These are phyloP conservation scores for Hedychridium roseum DNA, from an alignment of 2,888 invertebrate species.

Conservation along the genomic window DNA sequence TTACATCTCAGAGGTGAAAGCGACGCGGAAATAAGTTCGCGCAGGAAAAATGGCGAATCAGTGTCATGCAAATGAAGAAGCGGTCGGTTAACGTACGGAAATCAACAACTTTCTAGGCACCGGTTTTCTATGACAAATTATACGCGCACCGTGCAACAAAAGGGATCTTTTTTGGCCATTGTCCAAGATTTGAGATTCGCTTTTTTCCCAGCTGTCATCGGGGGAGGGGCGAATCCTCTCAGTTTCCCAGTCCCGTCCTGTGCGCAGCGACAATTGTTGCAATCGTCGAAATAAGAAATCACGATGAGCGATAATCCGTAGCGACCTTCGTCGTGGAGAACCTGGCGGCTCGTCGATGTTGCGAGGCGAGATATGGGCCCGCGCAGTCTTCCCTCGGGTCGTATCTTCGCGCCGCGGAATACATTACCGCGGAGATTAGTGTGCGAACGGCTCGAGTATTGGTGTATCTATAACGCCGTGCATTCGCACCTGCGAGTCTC, in stretches of 20 bases:
- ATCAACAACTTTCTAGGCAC: too few species aligned
- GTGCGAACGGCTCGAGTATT: conserved; percentile 39
- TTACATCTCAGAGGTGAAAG: conserved; percentile 31
- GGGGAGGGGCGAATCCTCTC: too few species aligned
- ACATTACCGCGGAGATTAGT: conserved; percentile 46
- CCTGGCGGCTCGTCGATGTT: conserved; percentile 29
- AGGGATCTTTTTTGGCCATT: too few species aligned
- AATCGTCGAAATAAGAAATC: too few species aligned
- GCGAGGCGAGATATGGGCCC: conserved; percentile 26
- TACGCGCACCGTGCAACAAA: too few species aligned
- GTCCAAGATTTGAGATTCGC: too few species aligned
- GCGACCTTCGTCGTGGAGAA: conserved; percentile 46
- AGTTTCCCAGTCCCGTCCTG: too few species aligned
- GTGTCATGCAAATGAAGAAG: background rate
- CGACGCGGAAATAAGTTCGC: conserved; percentile 26
- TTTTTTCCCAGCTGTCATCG: too few species aligned
- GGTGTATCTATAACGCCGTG: conserved; percentile 31
- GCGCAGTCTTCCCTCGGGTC: conserved; percentile 20
- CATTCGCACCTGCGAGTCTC: too few species aligned
- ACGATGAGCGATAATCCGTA: conserved; percentile 49
- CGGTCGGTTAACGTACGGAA: background rate
- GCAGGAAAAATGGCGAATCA: too few species aligned
- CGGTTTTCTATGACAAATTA: too few species aligned
- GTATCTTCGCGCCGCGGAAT: conserved; percentile 39
- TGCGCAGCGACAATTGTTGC: too few species aligned